Evolutionary conservation across 2,113 vertebrate species (phyloP).

Genomic region (Motacilla alba): DNA sequence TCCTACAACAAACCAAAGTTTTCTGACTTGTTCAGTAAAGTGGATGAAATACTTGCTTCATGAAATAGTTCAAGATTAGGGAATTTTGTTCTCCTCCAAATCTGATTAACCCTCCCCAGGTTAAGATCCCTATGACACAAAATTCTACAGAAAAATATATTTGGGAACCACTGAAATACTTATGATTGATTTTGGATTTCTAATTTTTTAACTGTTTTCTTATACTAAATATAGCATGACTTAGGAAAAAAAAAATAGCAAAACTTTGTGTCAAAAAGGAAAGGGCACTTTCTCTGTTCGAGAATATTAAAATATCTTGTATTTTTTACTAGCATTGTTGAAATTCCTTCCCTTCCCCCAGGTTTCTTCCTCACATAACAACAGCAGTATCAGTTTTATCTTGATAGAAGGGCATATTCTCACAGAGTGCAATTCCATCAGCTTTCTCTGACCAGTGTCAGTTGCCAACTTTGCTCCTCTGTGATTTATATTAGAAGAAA

Average conservation of each 20-base stretch:
- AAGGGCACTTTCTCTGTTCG: not conserved
- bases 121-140: not conserved
- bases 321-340: not conserved
- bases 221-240: not conserved
- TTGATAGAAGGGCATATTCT: not conserved
- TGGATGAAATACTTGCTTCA: not conserved
- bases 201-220: not conserved
- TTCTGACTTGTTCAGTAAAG: not conserved
- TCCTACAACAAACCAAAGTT: not conserved
- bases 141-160: not conserved
- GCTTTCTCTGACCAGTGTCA: not conserved
- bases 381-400: not conserved
- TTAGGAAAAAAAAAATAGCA: not conserved
- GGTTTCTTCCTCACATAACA: slow-evolving; percentile 13
- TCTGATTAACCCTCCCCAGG: not conserved
- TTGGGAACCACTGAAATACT: not conserved
- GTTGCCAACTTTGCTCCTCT: not conserved
- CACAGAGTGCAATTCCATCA: not conserved
- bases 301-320: not conserved
- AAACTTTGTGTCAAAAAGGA: not conserved
- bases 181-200: not conserved
- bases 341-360: slow-evolving; percentile 12
- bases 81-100: not conserved
- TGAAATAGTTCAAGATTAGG: not conserved
- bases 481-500: slow-evolving; percentile 34